Evolutionary conservation across 1,140 invertebrate genomes (phyloP), one percentile per base, ranked within the genome.

Genomic region (Thaumetopoea pityocampa): DNA sequence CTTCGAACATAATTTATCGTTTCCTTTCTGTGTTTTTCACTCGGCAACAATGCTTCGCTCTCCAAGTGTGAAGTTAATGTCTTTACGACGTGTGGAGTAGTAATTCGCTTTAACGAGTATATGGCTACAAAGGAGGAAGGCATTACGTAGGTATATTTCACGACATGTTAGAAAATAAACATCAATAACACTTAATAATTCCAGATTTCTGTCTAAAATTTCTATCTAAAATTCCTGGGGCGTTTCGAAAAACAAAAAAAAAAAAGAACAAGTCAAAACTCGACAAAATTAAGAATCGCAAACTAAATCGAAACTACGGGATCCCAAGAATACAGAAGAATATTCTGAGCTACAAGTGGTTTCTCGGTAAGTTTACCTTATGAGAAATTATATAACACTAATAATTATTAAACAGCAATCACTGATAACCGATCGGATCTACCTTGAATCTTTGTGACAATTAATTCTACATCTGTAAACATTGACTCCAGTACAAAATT

Each of bases 1-100:
- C 73, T 73, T 63, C 64, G 64, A 70, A 73, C 64, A 76, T 73
- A 67, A 82, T 82, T 82, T 82, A 82, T 79, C 52, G 69, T 46
- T 82, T 82, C 78, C 78, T 80, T 69, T 74, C 67, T 47, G 51
- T 76, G 70, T 71, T 77, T 78, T 71, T 77, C 68, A 66, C 59
- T 67, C 67, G 58, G 47, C 64, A 69, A 78, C 71, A 74, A 70
- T 76, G 51, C 61, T 57, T 51, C 24, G 26, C 57, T 57, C 51
- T 46, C 42, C 37, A 43, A 53, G 51, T 62, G 53, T 52, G 48
- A 58, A 66, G 56, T 57, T 70, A 72, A 68, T 68, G 54, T 58
- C 55, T 78, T 70, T 67, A 78, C 63, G 68, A 72, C 49, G 57
- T 70, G 66, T 67, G 51, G 56, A 65, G 33, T 51, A 62, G 54